These are phyloP conservation scores for roundworm (Caenorhabditis elegans) DNA, from an alignment of 1,140 invertebrate genomes.

Conservation along the genomic window DNA sequence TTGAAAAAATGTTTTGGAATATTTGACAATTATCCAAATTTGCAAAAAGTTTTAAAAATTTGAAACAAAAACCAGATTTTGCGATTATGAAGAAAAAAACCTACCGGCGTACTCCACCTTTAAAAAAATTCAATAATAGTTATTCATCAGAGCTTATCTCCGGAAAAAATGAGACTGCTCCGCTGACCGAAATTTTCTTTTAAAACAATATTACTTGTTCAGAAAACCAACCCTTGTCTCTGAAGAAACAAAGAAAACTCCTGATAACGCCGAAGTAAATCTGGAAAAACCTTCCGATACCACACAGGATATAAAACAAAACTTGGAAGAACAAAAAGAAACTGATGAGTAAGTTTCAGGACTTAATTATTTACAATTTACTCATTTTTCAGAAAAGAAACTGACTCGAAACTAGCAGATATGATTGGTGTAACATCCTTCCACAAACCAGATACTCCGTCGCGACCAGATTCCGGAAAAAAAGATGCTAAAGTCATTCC, in stretches of 20 bases:
- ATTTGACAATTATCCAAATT: no score
- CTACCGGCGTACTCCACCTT: no score
- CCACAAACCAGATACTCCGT: not conserved
- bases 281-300: not conserved
- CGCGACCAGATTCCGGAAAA: not conserved
- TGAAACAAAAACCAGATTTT: no score
- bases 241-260: not conserved
- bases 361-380: not conserved
- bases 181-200: no score
- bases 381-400: slow-evolving; percentile 8
- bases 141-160: no score
- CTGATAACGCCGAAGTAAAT: not conserved
- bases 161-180: no score
- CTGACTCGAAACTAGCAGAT: slow-evolving; percentile 30
- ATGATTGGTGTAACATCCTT: slow-evolving; percentile 29
- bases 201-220: no score
- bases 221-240: not conserved
- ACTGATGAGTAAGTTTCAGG: not conserved
- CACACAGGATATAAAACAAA: not conserved
- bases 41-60: no score
- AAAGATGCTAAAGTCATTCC: not conserved
- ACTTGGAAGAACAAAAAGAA: not conserved
- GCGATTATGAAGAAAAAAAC: no score
- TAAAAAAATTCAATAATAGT: no score
- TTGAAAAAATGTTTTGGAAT: no score